These are phyloP conservation scores for Actias luna DNA, from an alignment of 2,888 invertebrate species.

Conservation along the genomic window DNA sequence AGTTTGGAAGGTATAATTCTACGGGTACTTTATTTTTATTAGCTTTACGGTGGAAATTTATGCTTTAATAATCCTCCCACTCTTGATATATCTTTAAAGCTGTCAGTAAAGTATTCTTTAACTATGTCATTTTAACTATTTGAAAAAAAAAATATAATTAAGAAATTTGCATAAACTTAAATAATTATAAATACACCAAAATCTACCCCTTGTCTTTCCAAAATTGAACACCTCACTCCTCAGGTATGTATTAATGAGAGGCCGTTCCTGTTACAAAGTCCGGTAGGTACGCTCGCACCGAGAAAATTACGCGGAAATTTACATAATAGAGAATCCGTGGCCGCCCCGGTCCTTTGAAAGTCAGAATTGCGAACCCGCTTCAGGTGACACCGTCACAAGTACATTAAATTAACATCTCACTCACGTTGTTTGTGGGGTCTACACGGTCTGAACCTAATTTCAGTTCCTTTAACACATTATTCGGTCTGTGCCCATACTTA, in stretches of 20 bases:
- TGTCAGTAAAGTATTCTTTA: too few relatives aligned
- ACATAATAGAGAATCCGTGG: conserved; percentile 81
- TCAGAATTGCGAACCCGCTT: conserved; percentile 61
- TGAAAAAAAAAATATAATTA: background rate
- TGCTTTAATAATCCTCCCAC: too few relatives aligned
- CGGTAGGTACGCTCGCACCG: conserved; percentile 63
- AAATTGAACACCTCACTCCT: conserved; percentile 46
- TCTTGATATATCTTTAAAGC: too few relatives aligned
- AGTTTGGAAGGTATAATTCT: too few relatives aligned
- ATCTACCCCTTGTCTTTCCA: conserved; percentile 43
- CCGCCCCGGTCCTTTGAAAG: conserved; percentile 75
- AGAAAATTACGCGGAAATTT: conserved; percentile 78
- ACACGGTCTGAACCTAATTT: conserved; percentile 52
- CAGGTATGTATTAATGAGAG: conserved; percentile 72
- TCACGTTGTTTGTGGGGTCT: conserved; percentile 71
- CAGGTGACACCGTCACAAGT: conserved; percentile 64
- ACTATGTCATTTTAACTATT: too few relatives aligned
- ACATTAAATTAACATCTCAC: conserved; percentile 79
- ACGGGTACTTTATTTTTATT: too few relatives aligned
- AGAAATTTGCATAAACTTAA: background rate
- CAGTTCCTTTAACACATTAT: conserved; percentile 46
- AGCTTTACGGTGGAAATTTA: too few relatives aligned
- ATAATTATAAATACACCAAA: conserved; percentile 21
- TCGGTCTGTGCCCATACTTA: conserved; percentile 30
- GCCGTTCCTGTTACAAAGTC: conserved; percentile 73